Percentiles rank a stretch among this genome's conserved stretches.
Conservation (phyloP, 2,797 vertebrate species). For the Scomberomorus guttatus region DNA sequence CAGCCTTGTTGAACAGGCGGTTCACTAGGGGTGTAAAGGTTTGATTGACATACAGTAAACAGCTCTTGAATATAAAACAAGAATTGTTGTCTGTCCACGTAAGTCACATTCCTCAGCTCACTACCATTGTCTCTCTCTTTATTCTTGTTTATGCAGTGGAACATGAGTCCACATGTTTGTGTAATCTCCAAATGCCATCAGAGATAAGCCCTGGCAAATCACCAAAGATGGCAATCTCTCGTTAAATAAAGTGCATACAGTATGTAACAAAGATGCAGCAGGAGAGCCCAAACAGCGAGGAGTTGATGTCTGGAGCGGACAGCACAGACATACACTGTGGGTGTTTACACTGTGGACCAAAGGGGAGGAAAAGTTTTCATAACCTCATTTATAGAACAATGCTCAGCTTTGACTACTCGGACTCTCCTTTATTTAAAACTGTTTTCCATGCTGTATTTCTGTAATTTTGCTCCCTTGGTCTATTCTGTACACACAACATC, state of each 20-base stretch:
- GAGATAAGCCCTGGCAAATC: slow-evolving; percentile 30
- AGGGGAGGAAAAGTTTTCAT: slow-evolving; percentile 47
- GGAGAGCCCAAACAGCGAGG: slow-evolving; percentile 30
- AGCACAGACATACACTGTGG: slow-evolving; percentile 12
- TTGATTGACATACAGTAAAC: slow-evolving; percentile 5
- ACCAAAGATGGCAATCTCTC: slow-evolving; percentile 29
- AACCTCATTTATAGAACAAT: slow-evolving; percentile 58
- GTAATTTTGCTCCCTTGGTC: background rate
- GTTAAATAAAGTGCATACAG: slow-evolving; percentile 33
- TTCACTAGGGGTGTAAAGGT: background rate
- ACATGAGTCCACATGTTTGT: slow-evolving; percentile 11
- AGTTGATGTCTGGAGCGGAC: slow-evolving; percentile 6
- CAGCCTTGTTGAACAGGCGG: background rate
- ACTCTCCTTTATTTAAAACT: background rate
- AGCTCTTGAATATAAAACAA: slow-evolving; percentile 22
- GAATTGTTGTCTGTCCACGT: slow-evolving; percentile 29
- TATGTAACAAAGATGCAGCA: slow-evolving; percentile 27
- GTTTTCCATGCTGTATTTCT: background rate
- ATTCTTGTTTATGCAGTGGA: slow-evolving; percentile 7
- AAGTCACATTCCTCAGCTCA: slow-evolving; percentile 53
- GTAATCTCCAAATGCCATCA: slow-evolving; percentile 32
- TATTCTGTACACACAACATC: no score
- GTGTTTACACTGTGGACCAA: slow-evolving; percentile 43
- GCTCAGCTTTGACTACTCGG: slow-evolving; percentile 43
- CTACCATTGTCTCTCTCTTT: slow-evolving; percentile 50